phyloP scores from a whole-genome alignment of 2,113 vertebrate genomes.

The Parus major region DNA sequence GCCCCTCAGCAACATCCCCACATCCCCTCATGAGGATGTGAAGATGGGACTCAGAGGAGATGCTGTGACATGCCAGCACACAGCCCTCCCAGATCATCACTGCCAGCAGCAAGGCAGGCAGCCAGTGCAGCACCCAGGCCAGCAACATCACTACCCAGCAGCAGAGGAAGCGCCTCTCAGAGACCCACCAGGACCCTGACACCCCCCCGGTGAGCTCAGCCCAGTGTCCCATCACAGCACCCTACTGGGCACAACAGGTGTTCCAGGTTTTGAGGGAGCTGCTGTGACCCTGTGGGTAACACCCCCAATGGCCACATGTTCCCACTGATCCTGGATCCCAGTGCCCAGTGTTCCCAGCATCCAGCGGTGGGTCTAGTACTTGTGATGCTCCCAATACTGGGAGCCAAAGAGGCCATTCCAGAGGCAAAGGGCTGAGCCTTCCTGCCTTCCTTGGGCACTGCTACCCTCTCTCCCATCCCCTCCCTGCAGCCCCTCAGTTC shows the following conservation, averaged over 20 bases:
- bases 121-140: slow-evolving; percentile 12
- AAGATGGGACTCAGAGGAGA: slow-evolving; percentile 86
- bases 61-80: slow-evolving; percentile 84
- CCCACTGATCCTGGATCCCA: not conserved
- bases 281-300: not conserved
- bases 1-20: accelerated
- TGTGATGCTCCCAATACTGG: not conserved
- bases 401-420: not conserved
- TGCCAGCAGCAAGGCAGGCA: accelerated
- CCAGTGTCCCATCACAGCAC: not conserved
- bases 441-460: not conserved
- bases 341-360: not conserved
- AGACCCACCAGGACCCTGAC: slow-evolving; percentile 68
- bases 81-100: slow-evolving; percentile 72
- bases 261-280: not conserved
- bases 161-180: slow-evolving; percentile 66
- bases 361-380: not conserved
- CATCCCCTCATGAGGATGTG: slow-evolving; percentile 79
- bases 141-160: slow-evolving; percentile 67
- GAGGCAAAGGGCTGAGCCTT: accelerated
- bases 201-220: slow-evolving; percentile 77
- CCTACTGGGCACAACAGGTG: not conserved
- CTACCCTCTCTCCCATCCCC: accelerated
- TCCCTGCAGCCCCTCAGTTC: not conserved
- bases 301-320: accelerated